phyloP scores from a whole-genome alignment of 1,140 invertebrate genomes.

The Samia ricini region DNA sequence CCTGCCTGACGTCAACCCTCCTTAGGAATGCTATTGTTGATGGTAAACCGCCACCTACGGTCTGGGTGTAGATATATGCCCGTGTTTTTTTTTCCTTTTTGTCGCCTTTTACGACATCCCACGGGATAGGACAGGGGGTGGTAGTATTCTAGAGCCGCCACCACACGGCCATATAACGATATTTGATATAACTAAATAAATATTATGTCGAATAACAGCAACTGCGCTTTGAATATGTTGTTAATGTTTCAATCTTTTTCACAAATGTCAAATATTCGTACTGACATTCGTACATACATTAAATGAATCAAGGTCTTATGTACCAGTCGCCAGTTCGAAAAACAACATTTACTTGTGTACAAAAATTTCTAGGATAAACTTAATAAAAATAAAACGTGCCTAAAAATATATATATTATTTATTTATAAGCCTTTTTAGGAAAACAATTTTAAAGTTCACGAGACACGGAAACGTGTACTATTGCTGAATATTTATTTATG shows the following conservation, averaged over 20 bases:
- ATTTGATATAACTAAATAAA: background rate
- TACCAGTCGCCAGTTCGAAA: background rate
- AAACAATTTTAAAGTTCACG: background rate
- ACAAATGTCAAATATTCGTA: slow-evolving; percentile 19
- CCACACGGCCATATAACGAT: too few relatives aligned
- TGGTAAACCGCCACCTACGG: too few relatives aligned
- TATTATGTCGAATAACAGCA: too few relatives aligned
- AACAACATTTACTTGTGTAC: background rate
- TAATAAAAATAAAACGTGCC: background rate
- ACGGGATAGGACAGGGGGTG: too few relatives aligned
- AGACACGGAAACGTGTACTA: background rate
- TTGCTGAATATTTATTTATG: background rate
- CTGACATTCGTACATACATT: slow-evolving; percentile 6
- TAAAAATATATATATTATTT: background rate
- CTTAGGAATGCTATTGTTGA: too few relatives aligned
- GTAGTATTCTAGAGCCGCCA: too few relatives aligned
- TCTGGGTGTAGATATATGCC: too few relatives aligned
- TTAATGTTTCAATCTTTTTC: slow-evolving; percentile 13
- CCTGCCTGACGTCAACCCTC: too few relatives aligned
- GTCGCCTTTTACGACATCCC: too few relatives aligned
- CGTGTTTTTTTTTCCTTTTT: too few relatives aligned
- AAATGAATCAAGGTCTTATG: slow-evolving; percentile 5
- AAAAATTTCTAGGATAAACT: background rate
- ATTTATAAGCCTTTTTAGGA: background rate
- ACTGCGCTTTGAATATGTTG: background rate